Evolutionary conservation across 2,888 invertebrate species (phyloP), one percentile per base, ranked within the genome.

Genomic region (Apodemia zela): DNA sequence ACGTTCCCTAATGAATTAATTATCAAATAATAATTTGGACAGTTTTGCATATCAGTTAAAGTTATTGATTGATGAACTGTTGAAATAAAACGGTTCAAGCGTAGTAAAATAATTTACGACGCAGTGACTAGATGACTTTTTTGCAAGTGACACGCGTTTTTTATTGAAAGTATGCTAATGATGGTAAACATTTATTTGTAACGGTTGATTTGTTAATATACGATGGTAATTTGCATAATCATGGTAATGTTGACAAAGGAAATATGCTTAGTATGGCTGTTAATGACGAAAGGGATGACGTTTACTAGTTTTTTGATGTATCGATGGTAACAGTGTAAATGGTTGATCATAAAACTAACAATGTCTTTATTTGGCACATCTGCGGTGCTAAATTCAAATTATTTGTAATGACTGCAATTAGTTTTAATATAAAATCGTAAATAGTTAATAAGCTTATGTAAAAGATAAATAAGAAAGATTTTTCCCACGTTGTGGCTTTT

Each of bases 121-220:
- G 75, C 81, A 77, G 15, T 42, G 42, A 42, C 42, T 42, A 15
- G 77, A 77, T 80, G 69, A 66, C 70, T 68, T 70, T 29, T 73
- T 71, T 68, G 73, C 69, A 72, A 77, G 75, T 90, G 89, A 89
- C 88, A 85, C 83, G 85, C 77, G 85, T 78, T 82, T 88, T 82
- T 75, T 63, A 29, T 45, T 62, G 29, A 58, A 76, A 79, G 76
- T 89, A 90, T 91, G 90, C 77, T 76, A 89, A 91, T 89, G 72
- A 82, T 71, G 64, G 84, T 89, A 89, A 90, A 91, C 87, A 91
- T 83, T 85, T 87, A 90, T 90, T 90, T 89, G 89, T 87, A 87
- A 90, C 90, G 91, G 90, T 83, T 90, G 89, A 90, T 90, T 87
- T 91, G 89, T 78, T 88, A 88, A 88, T 87, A 80, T 76, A 80